Conservation (phyloP, 1,140 invertebrate genomes). For the Tetramorium simillimum region DNA sequence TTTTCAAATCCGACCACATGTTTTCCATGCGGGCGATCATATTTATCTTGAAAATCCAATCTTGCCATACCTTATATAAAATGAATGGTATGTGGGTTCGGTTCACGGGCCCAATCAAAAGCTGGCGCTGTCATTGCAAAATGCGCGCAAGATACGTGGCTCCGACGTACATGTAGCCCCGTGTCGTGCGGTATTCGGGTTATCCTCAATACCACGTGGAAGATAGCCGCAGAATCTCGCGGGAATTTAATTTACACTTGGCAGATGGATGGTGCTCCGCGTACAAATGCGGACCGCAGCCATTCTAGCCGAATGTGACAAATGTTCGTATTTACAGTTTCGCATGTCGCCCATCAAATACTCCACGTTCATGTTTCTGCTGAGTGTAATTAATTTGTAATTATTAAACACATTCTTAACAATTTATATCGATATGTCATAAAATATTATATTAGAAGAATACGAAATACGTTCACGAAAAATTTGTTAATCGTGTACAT, state of each 20-base stretch:
- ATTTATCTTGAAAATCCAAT: slow-evolving; percentile 37
- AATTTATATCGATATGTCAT: neutral
- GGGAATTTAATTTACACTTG: slow-evolving; percentile 57
- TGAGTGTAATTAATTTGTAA: neutral
- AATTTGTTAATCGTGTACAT: neutral
- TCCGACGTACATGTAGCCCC: slow-evolving; percentile 13
- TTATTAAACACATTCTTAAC: neutral
- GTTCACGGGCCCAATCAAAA: slow-evolving; percentile 47
- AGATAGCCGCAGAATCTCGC: slow-evolving; percentile 59
- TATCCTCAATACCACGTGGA: slow-evolving; percentile 40
- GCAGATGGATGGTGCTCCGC: slow-evolving; percentile 24
- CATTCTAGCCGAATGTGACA: slow-evolving; percentile 19
- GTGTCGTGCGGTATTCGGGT: slow-evolving; percentile 50
- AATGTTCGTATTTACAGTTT: slow-evolving; percentile 21
- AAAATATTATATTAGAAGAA: neutral
- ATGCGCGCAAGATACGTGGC: slow-evolving; percentile 54
- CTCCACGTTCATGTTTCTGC: neutral
- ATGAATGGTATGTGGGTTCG: slow-evolving; percentile 50
- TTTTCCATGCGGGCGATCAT: neutral
- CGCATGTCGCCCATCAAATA: neutral
- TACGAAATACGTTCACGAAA: neutral
- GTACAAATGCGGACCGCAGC: slow-evolving; percentile 20
- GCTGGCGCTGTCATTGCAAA: slow-evolving; percentile 30
- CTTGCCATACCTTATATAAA: slow-evolving; percentile 55
- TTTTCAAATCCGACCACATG: neutral